Evolutionary conservation across 2,888 invertebrate genomes (phyloP), one percentile per base, ranked within the genome.

Genomic region (Amphiduros pacificus): DNA sequence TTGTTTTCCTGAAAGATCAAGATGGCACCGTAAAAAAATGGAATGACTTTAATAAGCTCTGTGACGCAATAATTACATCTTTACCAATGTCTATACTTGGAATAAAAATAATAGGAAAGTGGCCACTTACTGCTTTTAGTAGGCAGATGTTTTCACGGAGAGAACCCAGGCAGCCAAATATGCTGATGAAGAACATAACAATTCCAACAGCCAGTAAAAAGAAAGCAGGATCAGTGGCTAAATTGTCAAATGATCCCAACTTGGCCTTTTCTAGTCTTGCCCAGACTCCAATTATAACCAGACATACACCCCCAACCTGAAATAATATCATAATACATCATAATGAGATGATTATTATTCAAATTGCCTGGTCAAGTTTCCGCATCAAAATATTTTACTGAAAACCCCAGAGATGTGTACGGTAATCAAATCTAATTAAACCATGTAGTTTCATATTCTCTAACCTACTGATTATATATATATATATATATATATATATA

Each of bases 161-260:
- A 14, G 73, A 64, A 1, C 69, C 73, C 1, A 72, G 31, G 32
- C 74, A 74, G 9, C 71, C 73, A 28, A 71, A 66, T 36, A 68
- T 57, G 55, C 72, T 71, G 64, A 70, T 68, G 40, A 68, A 29
- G 50, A 71, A 63, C 67, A 71, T 71, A 57, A 71, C 56, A 27
- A 57, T 53, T 5, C 68, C 73, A 0, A 70, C 64, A 17, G 50
- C 65, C 17, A 74, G 65, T 36, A 74, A 53, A 60, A 72, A 59
- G 65, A 68, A 63, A 29, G 70, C 70, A 5, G 72, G 69, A 49
- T 71, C 71, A 1, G 63, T 66, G 14, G 67, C 50, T 28, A 74
- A 44, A 41, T 64, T 40, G 51, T 69, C 65, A 32, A 73, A 67
- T 22, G 64, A 55, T 5, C 61, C 64, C n/a, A 72, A 51, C 17